Base-by-base conservation (phyloP, 2,113 vertebrate species). In the Cromileptes altivelis region DNA sequence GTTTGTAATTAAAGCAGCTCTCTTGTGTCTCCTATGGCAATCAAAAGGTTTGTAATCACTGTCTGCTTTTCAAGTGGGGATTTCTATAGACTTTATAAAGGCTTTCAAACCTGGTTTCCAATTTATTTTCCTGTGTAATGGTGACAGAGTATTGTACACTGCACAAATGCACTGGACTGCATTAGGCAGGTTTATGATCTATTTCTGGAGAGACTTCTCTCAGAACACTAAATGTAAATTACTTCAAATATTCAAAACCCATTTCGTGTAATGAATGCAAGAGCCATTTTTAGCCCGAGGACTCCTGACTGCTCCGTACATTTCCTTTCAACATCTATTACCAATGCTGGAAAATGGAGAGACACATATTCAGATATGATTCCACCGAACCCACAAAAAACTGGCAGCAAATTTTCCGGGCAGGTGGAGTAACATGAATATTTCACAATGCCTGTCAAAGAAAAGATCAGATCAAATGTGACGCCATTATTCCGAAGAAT, bases 351-450 rank as follows among this genome's bases (percentile, higher is more conserved):
- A 92, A 91, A 87, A 87, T 84, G 73, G 75, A 84, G 52, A 50
- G 69, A 89, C 64, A 47, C 47, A 81, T 81, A 80, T 80, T 87
- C 72, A 88, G 82, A 88, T 80, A 80, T 57, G 21, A 85, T 85
- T 91, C 76, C 67, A 70, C 80, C 75, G 57, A 87, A 87, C 87
- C 88, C 89, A 84, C 75, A 75, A 85, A 45, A 85, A 94, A 90
- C 70, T 91, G 91, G 92, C 90, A 93, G 92, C 84, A 70, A 88
- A 81, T 90, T 80, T 90, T 64, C 65, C 25, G 81, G 90, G 85
- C 79, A 74, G 81, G 89, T 83, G 89, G 86, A 94, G 91, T 72
- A 92, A 95, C 95, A 94, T 93, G 84, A 72, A 96, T 95, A 96
- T 92, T 92, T 94, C 69, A 95, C 92, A 90, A 45, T 84, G 92